Conservation (phyloP, 2,113 vertebrate genomes). For the Periophthalmus modestus region DNA sequence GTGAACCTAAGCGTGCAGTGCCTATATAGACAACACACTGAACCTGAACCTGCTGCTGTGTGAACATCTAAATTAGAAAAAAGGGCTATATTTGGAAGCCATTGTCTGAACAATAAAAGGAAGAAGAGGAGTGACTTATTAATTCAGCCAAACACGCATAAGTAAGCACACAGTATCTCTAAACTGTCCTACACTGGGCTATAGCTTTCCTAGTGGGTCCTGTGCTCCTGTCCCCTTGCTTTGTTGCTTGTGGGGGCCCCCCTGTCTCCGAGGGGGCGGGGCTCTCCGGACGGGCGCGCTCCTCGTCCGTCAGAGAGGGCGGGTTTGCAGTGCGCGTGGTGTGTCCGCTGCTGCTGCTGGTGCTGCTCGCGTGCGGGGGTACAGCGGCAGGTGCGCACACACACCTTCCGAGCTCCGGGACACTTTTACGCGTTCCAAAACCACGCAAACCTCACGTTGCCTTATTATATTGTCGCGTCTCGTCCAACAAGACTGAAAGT, state of each 20-base stretch:
- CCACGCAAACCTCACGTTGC: slow-evolving; percentile 19
- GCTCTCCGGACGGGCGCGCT: slow-evolving; percentile 46
- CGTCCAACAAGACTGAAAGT: slow-evolving; percentile 49
- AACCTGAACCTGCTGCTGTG: no score
- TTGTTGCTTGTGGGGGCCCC: background rate
- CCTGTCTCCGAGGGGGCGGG: slow-evolving; percentile 41
- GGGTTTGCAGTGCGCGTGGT: slow-evolving; percentile 52
- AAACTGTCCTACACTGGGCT: no score
- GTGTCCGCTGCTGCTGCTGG: slow-evolving; percentile 14
- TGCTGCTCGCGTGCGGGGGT: slow-evolving; percentile 1
- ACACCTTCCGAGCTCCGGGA: slow-evolving; percentile 14
- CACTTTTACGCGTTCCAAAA: slow-evolving; percentile 6
- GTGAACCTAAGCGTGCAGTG: no score
- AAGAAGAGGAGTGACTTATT: no score
- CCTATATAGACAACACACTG: no score
- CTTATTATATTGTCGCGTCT: slow-evolving; percentile 1
- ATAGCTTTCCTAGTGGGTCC: no score
- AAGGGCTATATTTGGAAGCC: no score
- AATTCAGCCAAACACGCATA: no score
- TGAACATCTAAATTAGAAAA: no score
- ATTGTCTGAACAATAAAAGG: background rate
- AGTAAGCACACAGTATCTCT: no score
- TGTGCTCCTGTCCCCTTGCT: background rate
- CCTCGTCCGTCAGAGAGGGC: slow-evolving; percentile 65
- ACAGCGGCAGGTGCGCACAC: slow-evolving; percentile 41